Evolutionary conservation across 2,797 vertebrate species (phyloP), one percentile per base, ranked within the genome.

Genomic region (Takifugu rubripes): DNA sequence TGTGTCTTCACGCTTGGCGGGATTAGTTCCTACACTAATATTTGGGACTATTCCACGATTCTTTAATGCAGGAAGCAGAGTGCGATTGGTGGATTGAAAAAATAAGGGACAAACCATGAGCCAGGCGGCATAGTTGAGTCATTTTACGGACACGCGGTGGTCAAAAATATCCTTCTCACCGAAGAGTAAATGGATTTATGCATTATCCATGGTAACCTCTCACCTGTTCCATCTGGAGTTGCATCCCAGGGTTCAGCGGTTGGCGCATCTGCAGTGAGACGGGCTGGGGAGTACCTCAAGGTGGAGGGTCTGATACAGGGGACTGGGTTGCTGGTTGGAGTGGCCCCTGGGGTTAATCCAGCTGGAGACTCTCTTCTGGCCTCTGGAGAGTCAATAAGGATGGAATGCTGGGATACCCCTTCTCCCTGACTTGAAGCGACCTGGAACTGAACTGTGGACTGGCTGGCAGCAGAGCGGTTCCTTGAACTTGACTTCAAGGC

Each of bases 401-500:
- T 67, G 10, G 55, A 54, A 33, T 72, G 64, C 54, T 82, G 82
- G 46, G 77, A 57, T 27, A 72, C 75, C 1, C 64, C 81, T 43
- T 90, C 88, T 57, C 69, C 83, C 68, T 77, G 87, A 68, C 47
- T 79, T 48, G 84, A 77, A 47, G 31, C 24, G 0, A 79, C 61
- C 45, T 86, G 83, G 55, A 85, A 90, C 66, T 90, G 88, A 69
- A 84, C 84, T 1, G 82, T 80, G 54, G 88, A 77, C 66, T 84
- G 81, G 49, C 66, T 72, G 43, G 66, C 59, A 53, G 70, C 58
- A 14, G 67, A 56, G 6, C 86, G 86, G 69, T 77, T 89, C 66
- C 87, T 90, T 8, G 87, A 90, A 46, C 87, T 87, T 1, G 89
- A 91, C 72, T 92, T 92, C 25, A 92, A 79, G 17, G 91, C 90